phyloP scores from a whole-genome alignment of 1,140 invertebrate species.

The Andrena cerasifolii region DNA sequence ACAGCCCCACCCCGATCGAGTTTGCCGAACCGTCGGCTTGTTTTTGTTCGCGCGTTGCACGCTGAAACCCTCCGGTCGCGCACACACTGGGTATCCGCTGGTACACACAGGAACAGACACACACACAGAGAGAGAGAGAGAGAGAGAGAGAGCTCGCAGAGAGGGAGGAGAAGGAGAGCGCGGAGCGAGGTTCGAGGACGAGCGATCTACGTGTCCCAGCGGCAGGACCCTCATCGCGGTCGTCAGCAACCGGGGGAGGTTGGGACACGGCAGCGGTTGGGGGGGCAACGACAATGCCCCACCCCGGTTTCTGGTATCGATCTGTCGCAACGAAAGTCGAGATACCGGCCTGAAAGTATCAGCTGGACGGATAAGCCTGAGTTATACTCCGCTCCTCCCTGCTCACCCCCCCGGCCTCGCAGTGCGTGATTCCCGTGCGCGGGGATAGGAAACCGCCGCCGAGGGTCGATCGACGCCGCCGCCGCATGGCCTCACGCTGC shows the following conservation, averaged over 20 bases:
- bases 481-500: background rate
- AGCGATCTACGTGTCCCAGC: slow-evolving; percentile 61
- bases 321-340: slow-evolving; percentile 72
- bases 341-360: slow-evolving; percentile 67
- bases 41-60: slow-evolving; percentile 66
- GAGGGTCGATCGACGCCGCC: slow-evolving; percentile 19
- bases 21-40: slow-evolving; percentile 55
- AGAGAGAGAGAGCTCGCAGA: background rate
- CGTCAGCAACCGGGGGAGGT: slow-evolving; percentile 58
- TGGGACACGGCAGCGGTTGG: slow-evolving; percentile 46
- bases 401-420: slow-evolving; percentile 5
- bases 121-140: background rate
- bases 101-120: background rate
- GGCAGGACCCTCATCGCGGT: slow-evolving; percentile 66
- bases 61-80: slow-evolving; percentile 49
- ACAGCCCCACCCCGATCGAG: slow-evolving; percentile 56
- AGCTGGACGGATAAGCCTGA: slow-evolving; percentile 67
- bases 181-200: slow-evolving; percentile 32
- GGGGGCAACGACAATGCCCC: slow-evolving; percentile 64
- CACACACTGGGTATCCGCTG: background rate
- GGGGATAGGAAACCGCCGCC: slow-evolving; percentile 24
- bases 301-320: slow-evolving; percentile 70
- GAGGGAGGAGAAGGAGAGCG: background rate
- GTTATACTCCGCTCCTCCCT: slow-evolving; percentile 56
- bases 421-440: slow-evolving; percentile 1